A percentile compares a stretch with the other conserved stretches of the same genome.
Evolutionary conservation across 2,797 vertebrate species (phyloP).

Genomic region (Lutjanus campechanus): DNA sequence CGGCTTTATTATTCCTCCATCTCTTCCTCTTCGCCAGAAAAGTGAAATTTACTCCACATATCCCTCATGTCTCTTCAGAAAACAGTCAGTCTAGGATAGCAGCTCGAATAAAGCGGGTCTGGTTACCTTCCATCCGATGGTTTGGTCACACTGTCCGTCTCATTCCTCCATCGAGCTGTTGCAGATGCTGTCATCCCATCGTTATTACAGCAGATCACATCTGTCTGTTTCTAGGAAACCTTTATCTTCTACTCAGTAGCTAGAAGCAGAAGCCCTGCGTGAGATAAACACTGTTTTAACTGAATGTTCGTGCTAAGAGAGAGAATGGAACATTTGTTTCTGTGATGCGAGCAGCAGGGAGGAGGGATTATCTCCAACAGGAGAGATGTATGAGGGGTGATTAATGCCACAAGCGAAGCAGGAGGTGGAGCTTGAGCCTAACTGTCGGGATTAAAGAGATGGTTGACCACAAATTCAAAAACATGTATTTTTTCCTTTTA

Average conservation of each 20-base stretch:
- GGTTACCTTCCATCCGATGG: conserved; percentile 12
- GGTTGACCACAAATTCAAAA: too few relatives aligned
- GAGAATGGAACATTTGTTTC: conserved; percentile 36
- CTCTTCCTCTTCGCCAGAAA: background rate
- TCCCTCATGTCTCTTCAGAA: background rate
- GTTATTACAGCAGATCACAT: too few relatives aligned
- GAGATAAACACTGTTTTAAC: background rate
- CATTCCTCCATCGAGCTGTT: conserved; percentile 6
- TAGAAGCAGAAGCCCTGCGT: background rate
- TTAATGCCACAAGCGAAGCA: conserved; percentile 11
- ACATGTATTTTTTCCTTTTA: too few relatives aligned
- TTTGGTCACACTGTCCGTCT: background rate
- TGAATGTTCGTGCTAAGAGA: background rate
- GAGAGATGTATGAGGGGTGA: conserved; percentile 31
- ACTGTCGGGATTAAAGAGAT: background rate
- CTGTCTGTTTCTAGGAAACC: background rate
- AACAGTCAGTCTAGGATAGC: background rate
- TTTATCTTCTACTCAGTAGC: too few relatives aligned
- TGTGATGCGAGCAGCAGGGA: conserved; percentile 15
- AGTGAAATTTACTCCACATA: conserved; percentile 12
- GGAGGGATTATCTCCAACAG: conserved; percentile 48
- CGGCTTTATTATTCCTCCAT: background rate
- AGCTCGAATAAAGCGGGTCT: background rate
- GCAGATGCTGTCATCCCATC: conserved; percentile 18
- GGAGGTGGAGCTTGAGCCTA: conserved; percentile 1